A percentile compares a stretch with the other conserved stretches of the same genome.
Evolutionary conservation across 2,888 invertebrate species (phyloP).

Genomic region (Boloria euphrosyne): DNA sequence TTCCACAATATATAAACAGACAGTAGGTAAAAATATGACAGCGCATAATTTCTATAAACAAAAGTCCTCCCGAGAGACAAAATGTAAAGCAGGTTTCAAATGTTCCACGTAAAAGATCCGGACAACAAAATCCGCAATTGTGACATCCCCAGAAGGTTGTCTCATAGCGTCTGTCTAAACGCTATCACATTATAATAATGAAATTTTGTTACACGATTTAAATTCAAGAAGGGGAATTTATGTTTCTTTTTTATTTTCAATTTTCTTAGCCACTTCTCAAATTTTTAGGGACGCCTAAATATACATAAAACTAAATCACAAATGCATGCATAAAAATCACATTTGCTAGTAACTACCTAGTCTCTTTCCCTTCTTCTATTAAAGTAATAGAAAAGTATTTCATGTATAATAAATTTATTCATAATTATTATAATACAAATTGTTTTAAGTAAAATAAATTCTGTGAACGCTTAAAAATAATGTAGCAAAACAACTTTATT

Average conservation of each 20-base stretch:
- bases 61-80: slow-evolving; percentile 29
- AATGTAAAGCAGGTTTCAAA: slow-evolving; percentile 35
- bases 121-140: slow-evolving; percentile 40
- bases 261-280: slow-evolving; percentile 16
- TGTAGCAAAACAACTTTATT: slow-evolving; percentile 7
- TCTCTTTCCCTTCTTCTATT: background rate
- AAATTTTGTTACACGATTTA: slow-evolving; percentile 39
- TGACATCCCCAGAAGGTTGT: slow-evolving; percentile 41
- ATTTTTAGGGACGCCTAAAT: slow-evolving; percentile 14
- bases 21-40: slow-evolving; percentile 12
- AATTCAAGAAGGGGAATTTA: slow-evolving; percentile 36
- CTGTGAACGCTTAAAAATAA: slow-evolving; percentile 3
- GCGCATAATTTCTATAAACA: slow-evolving; percentile 24
- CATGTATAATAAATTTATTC: background rate
- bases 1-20: no score
- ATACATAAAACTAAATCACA: slow-evolving; percentile 7
- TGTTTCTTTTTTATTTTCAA: slow-evolving; percentile 30
- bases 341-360: slow-evolving; percentile 1
- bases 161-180: slow-evolving; percentile 37
- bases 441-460: background rate
- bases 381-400: background rate
- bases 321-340: slow-evolving; percentile 2
- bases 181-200: slow-evolving; percentile 42
- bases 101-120: slow-evolving; percentile 34
- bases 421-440: background rate